phyloP scores from a whole-genome alignment of 1,140 invertebrate genomes.

The Microplitis demolitor region DNA sequence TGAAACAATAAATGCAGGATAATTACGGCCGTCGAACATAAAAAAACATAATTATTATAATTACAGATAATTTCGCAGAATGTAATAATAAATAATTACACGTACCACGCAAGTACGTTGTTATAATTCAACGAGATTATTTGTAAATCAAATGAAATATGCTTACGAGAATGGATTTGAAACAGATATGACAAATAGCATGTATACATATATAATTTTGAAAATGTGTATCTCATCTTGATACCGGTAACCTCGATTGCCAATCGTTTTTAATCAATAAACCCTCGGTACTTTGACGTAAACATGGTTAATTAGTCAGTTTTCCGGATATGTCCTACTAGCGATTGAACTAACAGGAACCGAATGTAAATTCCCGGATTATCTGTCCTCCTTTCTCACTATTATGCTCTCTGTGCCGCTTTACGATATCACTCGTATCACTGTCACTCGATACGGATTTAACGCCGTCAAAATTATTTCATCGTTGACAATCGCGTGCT shows the following conservation, averaged over 20 bases:
- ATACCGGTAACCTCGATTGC: neutral
- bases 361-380: constrained; percentile 24
- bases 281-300: constrained; percentile 10
- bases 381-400: neutral
- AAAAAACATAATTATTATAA: no score
- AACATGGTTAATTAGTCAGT: constrained; percentile 29
- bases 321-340: constrained; percentile 22
- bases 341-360: constrained; percentile 17
- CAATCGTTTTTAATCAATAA: constrained; percentile 21
- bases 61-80: no score
- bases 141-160: constrained; percentile 21
- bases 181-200: neutral
- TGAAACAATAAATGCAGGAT: no score
- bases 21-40: no score
- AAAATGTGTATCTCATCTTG: no score
- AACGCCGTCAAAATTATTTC: neutral
- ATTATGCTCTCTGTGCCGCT: neutral
- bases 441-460: neutral
- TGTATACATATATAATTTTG: neutral
- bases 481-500: no score
- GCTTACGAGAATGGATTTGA: constrained; percentile 7
- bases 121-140: constrained; percentile 15
- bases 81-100: neutral
- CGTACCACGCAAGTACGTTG: neutral
- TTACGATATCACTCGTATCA: neutral